Percentiles rank a stretch among this genome's conserved stretches.
phyloP scores from a whole-genome alignment of 2,888 invertebrate species.

The Cremastinae sp. region DNA sequence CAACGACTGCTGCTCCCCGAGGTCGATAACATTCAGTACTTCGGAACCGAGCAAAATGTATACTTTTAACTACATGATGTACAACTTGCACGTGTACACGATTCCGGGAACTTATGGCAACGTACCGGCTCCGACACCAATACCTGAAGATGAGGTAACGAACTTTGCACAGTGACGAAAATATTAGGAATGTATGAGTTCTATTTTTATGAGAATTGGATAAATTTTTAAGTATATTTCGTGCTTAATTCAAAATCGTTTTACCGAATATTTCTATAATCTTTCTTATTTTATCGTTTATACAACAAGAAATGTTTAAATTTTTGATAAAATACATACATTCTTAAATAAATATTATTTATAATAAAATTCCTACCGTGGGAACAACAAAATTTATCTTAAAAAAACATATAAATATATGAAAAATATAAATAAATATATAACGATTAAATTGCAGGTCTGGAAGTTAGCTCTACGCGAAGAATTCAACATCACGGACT shows the following conservation, averaged over 20 bases:
- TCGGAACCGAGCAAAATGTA: conserved; percentile 82
- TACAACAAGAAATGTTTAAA: too few species aligned
- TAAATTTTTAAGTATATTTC: too few species aligned
- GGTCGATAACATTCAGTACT: conserved; percentile 82
- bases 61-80: conserved; percentile 82
- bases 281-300: too few species aligned
- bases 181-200: too few species aligned
- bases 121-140: conserved; percentile 74
- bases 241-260: too few species aligned
- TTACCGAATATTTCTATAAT: too few species aligned
- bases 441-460: conserved; percentile 74
- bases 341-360: too few species aligned
- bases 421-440: not conserved
- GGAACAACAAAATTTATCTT: conserved; percentile 26
- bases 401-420: conserved; percentile 31
- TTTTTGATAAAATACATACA: too few species aligned
- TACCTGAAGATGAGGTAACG: conserved; percentile 80
- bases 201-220: too few species aligned
- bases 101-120: conserved; percentile 79
- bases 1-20: conserved; percentile 82
- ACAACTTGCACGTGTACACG: conserved; percentile 81
- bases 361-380: too few species aligned
- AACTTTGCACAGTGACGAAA: too few species aligned
- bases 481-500: conserved; percentile 76
- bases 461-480: conserved; percentile 81